These are phyloP conservation scores for Threskiornis aethiopicus DNA, from an alignment of 2,797 vertebrate species.

Conservation along the genomic window DNA sequence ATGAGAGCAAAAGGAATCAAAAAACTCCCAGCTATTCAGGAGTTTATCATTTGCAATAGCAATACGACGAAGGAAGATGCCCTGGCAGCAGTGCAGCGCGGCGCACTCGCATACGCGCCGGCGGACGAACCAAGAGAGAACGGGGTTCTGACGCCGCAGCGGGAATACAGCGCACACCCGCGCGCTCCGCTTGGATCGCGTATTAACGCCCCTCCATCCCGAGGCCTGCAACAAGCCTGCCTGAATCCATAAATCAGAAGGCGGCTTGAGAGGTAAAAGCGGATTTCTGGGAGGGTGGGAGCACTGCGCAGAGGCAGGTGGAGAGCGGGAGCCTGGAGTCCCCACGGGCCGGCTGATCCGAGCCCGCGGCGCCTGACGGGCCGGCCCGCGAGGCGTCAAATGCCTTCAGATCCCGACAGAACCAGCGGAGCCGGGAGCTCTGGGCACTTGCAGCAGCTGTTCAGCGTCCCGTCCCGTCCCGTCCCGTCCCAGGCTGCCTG, in stretches of 20 bases:
- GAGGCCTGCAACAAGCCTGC: neutral
- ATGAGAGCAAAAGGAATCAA: neutral
- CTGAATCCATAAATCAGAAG: neutral
- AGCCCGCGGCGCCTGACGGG: accelerated
- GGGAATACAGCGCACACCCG: neutral
- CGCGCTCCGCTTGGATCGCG: accelerated
- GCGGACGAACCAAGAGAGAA: neutral
- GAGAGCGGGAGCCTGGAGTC: neutral
- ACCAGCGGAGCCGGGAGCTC: accelerated
- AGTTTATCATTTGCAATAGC: neutral
- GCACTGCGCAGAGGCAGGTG: too few species aligned
- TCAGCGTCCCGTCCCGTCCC: neutral
- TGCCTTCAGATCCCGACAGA: neutral
- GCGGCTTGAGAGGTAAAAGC: neutral
- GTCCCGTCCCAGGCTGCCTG: neutral
- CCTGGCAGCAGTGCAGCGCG: accelerated
- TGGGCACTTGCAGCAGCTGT: neutral
- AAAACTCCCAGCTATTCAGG: neutral
- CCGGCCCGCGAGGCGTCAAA: neutral
- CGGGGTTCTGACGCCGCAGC: too few species aligned
- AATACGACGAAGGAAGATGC: neutral
- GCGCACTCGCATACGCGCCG: neutral
- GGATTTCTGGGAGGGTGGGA: neutral
- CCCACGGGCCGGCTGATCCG: neutral
- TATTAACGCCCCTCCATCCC: neutral